Conservation (phyloP, 2,113 vertebrate genomes). For the Bambusicola thoracicus region DNA sequence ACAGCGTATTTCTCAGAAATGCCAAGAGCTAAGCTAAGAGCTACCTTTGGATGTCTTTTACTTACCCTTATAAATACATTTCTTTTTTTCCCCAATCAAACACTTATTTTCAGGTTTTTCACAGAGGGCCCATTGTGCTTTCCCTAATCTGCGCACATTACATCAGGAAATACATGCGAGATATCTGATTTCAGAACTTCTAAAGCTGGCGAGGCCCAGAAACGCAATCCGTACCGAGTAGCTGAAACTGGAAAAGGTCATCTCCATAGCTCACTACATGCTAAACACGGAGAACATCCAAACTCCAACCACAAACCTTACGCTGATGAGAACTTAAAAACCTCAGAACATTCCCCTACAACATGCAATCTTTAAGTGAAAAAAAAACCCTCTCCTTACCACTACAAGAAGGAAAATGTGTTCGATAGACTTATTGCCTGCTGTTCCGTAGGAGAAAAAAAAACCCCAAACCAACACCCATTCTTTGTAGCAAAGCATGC, state of each 20-base stretch:
- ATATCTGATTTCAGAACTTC: conserved; percentile 61
- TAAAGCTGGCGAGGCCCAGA: conserved; percentile 55
- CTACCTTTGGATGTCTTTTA: background rate
- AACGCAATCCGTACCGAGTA: conserved; percentile 35
- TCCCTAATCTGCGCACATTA: conserved; percentile 1
- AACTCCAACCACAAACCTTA: conserved; percentile 44
- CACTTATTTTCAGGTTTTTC: background rate
- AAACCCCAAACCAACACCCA: background rate
- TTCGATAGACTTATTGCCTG: background rate
- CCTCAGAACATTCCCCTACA: conserved; percentile 60
- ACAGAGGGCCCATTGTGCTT: background rate
- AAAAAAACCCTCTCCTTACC: conserved; percentile 9
- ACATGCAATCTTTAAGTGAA: conserved; percentile 26
- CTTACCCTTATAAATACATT: background rate
- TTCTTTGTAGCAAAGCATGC: background rate
- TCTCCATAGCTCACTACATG: conserved; percentile 57
- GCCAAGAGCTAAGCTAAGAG: background rate
- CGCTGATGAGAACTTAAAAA: conserved; percentile 51
- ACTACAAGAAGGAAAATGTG: background rate
- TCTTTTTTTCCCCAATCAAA: too few relatives aligned
- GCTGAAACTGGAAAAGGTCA: conserved; percentile 59
- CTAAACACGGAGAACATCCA: conserved; percentile 54
- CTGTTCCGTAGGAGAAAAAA: background rate
- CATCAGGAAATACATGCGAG: conserved; percentile 15
- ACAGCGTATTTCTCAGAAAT: background rate